phyloP scores from a whole-genome alignment of 2,113 vertebrate genomes.

The Tragelaphus buxtoni region DNA sequence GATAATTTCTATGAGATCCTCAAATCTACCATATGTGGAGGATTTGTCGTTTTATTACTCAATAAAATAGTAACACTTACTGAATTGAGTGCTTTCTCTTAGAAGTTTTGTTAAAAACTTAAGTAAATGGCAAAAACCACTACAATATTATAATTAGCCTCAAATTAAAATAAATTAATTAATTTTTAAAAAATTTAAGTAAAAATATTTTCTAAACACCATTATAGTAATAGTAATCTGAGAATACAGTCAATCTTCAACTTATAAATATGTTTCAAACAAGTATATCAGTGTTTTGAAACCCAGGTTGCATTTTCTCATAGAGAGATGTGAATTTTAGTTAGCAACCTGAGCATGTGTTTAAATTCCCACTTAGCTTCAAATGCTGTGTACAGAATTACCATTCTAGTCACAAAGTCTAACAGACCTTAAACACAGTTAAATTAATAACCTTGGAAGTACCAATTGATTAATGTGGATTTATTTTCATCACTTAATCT shows the following conservation, averaged over 20 bases:
- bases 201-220: background rate
- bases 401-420: background rate
- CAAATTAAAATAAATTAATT: background rate
- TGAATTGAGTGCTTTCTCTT: background rate
- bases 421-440: background rate
- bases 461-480: background rate
- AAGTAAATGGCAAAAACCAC: background rate
- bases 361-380: background rate
- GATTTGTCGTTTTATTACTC: background rate
- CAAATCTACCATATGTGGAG: background rate
- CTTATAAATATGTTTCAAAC: background rate
- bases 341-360: background rate
- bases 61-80: background rate
- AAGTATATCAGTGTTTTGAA: background rate
- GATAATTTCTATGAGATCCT: background rate
- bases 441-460: background rate
- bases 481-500: slow-evolving; percentile 9
- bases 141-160: background rate
- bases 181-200: background rate
- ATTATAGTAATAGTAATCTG: background rate
- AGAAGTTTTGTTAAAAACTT: background rate
- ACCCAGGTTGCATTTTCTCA: background rate
- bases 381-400: background rate
- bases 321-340: background rate
- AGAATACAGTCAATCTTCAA: background rate